These are phyloP conservation scores for Aldabrachelys gigantea DNA, from an alignment of 2,113 vertebrate species.

Conservation along the genomic window DNA sequence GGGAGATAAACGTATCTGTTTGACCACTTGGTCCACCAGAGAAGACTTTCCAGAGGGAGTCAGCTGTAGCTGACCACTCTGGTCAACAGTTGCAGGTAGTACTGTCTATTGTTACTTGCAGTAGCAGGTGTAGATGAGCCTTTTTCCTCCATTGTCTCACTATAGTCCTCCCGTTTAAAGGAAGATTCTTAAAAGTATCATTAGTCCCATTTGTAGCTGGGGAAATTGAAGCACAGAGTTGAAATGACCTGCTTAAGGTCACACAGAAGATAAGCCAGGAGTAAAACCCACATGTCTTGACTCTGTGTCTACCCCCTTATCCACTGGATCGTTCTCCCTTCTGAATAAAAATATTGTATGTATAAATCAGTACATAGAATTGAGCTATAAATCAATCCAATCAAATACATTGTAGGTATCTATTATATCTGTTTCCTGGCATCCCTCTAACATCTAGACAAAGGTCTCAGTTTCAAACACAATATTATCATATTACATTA, in stretches of 20 bases:
- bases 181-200: too few species aligned
- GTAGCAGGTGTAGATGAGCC: too few species aligned
- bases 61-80: too few species aligned
- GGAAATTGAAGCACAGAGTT: not conserved
- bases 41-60: too few species aligned
- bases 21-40: too few species aligned
- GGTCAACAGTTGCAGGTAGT: too few species aligned
- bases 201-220: too few species aligned
- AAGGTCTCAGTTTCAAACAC: not conserved
- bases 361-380: not conserved
- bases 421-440: not conserved
- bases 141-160: too few species aligned
- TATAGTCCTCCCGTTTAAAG: too few species aligned
- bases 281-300: not conserved
- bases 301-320: not conserved
- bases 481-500: not conserved
- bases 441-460: not conserved
- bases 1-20: too few species aligned
- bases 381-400: not conserved
- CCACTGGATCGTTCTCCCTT: not conserved
- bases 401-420: too few species aligned
- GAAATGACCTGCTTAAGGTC: not conserved
- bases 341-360: not conserved
- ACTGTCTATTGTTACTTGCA: too few species aligned
- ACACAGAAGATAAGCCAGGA: not conserved